Base-by-base conservation (phyloP, 2,888 invertebrate genomes). In the Ophion ellenae region DNA sequence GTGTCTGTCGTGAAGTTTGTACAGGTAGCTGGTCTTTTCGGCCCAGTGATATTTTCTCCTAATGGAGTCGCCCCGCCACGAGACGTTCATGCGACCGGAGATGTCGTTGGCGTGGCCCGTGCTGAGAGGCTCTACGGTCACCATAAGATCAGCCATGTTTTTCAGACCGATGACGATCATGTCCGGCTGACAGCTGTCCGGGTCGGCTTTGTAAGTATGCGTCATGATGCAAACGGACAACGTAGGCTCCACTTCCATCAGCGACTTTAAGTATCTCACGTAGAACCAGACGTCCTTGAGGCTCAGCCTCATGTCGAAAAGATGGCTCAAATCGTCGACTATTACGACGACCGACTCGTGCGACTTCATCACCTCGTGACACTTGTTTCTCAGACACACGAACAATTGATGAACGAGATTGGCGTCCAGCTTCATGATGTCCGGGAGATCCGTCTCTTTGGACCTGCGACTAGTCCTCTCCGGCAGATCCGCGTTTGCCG, bases 51-150 rank as follows among this genome's bases (percentile, higher is more conserved):
- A 91, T 57, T 90, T 89, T 17, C 76, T 88, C 77, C 92, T 90
- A 28, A 92, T 86, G 3, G 88, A 76, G 78, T 91, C 90, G 57
- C 88, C 86, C 40, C 89, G 91, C 94, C 94, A 94, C 86, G 94
- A 94, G 66, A 97, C 94, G 83, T 94, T 96, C 86, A 97, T 91
- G 89, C 95, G 95, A 11, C 97, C 97, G 40, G 97, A 96, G 1
- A 97, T 96, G 94, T 97, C 97, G 17, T 95, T 95, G 90, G 97
- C 97, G 89, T 95, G 95, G 2, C 97, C 97, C 32, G 97, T 97
- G 89, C 95, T 95, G n/a, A 97, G 93, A 61, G 96, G 96, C 78
- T 96, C 95, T 10, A 97, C 95, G 86, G 95, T 95, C 28, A 97
- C 94, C 69, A 95, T 94, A 10, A 96, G 94, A 89, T 97, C 95